Percentiles rank a stretch among this genome's conserved stretches.
Evolutionary conservation across 2,888 invertebrate genomes (phyloP).

Genomic region (Chymomyza caudatula): DNA sequence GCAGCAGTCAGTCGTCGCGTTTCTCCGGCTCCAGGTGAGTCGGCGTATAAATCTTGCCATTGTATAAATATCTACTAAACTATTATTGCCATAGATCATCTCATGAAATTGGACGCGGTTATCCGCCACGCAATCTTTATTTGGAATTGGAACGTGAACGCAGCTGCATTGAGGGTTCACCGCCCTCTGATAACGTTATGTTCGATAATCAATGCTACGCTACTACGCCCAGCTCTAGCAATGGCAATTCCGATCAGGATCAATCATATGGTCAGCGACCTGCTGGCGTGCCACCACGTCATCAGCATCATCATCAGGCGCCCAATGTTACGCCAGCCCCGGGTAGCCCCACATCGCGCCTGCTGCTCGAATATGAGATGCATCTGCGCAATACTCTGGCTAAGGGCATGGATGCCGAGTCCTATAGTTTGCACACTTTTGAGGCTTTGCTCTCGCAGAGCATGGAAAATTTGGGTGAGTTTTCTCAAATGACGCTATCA

Average conservation of each 20-base stretch:
- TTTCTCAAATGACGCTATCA: not conserved
- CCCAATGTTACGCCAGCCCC: conserved; percentile 87
- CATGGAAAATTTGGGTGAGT: conserved; percentile 94
- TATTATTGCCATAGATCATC: conserved; percentile 80
- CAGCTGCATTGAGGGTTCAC: conserved; percentile 82
- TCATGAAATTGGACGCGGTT: conserved; percentile 85
- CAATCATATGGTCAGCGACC: conserved; percentile 82
- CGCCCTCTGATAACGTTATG: conserved; percentile 94
- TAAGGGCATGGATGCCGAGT: conserved; percentile 96
- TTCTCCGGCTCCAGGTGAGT: conserved; percentile 82
- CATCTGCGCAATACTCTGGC: conserved; percentile 94
- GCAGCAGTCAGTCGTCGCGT: conserved; percentile 83
- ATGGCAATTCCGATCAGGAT: conserved; percentile 93
- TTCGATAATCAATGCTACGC: conserved; percentile 98
- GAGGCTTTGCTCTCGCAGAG: conserved; percentile 95
- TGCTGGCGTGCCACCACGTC: conserved; percentile 75
- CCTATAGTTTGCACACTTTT: conserved; percentile 95
- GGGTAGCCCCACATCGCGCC: conserved; percentile 89
- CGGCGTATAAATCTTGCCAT: not conserved
- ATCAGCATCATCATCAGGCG: conserved; percentile 84
- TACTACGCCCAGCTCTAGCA: conserved; percentile 95
- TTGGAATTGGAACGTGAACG: conserved; percentile 87
- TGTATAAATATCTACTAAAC: not conserved
- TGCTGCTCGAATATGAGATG: conserved; percentile 95
- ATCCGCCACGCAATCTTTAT: conserved; percentile 86